Evolutionary conservation across 2,888 invertebrate genomes (phyloP), one percentile per base, ranked within the genome.

Genomic region (Tholera decimalis): DNA sequence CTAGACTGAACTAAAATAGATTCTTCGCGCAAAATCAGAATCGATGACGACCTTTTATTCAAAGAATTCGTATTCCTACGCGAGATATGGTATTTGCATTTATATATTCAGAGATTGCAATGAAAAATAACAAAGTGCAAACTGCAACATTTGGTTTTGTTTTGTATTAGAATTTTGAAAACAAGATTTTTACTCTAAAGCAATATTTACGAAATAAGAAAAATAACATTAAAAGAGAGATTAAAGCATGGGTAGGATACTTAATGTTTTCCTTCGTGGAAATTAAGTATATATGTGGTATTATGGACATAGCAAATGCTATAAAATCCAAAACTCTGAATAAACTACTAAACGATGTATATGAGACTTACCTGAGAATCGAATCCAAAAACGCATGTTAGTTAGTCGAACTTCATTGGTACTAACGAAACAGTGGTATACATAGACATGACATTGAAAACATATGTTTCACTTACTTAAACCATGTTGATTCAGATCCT

Each of bases 1-100:
- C 47, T 22, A 24, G 47, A 24, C 22, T 35, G 15, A 44, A 9
- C 11, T 24, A 20, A 35, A 56, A 37, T 53, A 49, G 13, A 47
- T 57, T 35, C 18, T 39, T 11, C 24, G 49, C 24, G 56, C 59
- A 57, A 44, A 49, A 65, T 60, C 22, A 49, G 15, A 60, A 53
- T 65, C 44, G 72, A 73, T 71, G 72, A 37, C 73, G 65, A 59
- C 77, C 56, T 77, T 64, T 51, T 59, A 55, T 30, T 60, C 51
- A 49, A 33, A 18, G 55, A 55, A 64, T 63, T 56, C 28, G 46
- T 49, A 57, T 63, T 69, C 35, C 39, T 22, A 50, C 35, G n/a
- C 37, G 30, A 49, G 24, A 71, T 62, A 35, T 30, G 50, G 44
- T 54, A 46, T 70, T 76, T 76, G 44, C 44, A 76, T 76, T 63